A percentile compares a stretch with the other conserved stretches of the same genome.
Evolutionary conservation across 2,113 vertebrate species (phyloP).

Genomic region (Poeciliopsis occidentalis): DNA sequence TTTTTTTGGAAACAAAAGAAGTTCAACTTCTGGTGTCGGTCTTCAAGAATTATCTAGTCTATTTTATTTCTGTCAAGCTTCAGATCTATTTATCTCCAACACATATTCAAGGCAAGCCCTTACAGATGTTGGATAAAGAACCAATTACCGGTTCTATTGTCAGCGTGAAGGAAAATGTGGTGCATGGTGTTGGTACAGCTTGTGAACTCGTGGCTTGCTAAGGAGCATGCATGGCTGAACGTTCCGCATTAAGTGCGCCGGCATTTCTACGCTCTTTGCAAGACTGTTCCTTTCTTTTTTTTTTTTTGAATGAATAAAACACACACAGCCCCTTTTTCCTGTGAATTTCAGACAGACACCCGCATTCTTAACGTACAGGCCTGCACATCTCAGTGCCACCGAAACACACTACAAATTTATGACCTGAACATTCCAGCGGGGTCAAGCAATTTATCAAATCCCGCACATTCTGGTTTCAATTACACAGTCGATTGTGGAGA

Average conservation of each 20-base stretch:
- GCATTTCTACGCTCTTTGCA: constrained; percentile 44
- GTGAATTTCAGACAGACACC: constrained; percentile 51
- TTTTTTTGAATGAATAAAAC: constrained; percentile 66
- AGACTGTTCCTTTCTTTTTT: constrained; percentile 69
- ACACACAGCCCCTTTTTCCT: constrained; percentile 26
- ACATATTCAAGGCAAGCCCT: too few relatives aligned
- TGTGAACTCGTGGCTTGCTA: not conserved
- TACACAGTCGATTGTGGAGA: constrained; percentile 96
- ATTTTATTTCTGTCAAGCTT: not conserved
- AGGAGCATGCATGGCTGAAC: not conserved
- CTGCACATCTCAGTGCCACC: constrained; percentile 70
- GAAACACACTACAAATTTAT: constrained; percentile 94
- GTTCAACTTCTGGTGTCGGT: too few relatives aligned
- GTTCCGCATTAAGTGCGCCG: not conserved
- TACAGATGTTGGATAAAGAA: not conserved
- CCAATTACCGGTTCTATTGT: not conserved
- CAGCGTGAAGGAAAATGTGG: not conserved
- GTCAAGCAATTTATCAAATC: constrained; percentile 99
- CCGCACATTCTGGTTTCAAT: constrained; percentile 99
- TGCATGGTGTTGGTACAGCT: not conserved
- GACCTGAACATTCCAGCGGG: constrained; percentile 96
- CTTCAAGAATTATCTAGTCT: not conserved
- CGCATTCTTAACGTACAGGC: constrained; percentile 61
- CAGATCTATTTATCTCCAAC: not conserved
- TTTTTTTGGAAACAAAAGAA: not conserved